These are phyloP conservation scores for Paramormyrops hopkinsi DNA, from an alignment of 2,797 vertebrate genomes.

Conservation along the genomic window DNA sequence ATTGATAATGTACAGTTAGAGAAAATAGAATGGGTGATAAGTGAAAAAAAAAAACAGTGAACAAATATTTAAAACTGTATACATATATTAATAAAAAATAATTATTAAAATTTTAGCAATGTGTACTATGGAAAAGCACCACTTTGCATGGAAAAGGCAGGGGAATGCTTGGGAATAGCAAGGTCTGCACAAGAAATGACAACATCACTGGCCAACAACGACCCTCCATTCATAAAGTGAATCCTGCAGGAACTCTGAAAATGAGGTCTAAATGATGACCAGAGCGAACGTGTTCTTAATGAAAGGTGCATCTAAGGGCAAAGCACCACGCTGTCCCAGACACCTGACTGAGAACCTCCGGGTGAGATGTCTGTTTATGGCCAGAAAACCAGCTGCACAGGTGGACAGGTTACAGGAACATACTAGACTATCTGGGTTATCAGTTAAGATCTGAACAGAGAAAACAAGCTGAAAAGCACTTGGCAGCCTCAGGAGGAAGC, in stretches of 20 bases:
- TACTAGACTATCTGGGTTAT: not conserved
- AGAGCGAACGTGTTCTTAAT: not conserved
- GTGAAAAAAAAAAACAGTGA: conserved; percentile 39
- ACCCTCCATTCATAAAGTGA: not conserved
- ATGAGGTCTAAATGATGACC: not conserved
- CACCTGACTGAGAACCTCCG: not conserved
- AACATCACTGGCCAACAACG: not conserved
- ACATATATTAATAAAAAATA: conserved; percentile 45
- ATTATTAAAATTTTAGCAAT: conserved; percentile 33
- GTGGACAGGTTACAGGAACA: not conserved
- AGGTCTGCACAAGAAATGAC: not conserved
- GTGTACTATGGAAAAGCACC: conserved; percentile 34
- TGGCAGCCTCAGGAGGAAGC: not conserved
- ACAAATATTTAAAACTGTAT: conserved; percentile 48
- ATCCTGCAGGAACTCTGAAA: not conserved
- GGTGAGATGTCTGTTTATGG: not conserved
- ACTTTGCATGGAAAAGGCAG: conserved; percentile 17
- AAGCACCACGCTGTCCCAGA: not conserved
- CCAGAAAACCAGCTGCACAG: not conserved
- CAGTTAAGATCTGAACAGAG: not conserved
- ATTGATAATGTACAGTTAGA: conserved; percentile 64
- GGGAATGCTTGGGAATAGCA: not conserved
- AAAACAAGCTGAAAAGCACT: not conserved
- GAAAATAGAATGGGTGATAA: conserved; percentile 49
- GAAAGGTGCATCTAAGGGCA: not conserved